A percentile compares a stretch with the other conserved stretches of the same genome.
These are phyloP conservation scores for Enteromius viviparus DNA, from an alignment of 2,797 vertebrate genomes.

Conservation along the genomic window DNA sequence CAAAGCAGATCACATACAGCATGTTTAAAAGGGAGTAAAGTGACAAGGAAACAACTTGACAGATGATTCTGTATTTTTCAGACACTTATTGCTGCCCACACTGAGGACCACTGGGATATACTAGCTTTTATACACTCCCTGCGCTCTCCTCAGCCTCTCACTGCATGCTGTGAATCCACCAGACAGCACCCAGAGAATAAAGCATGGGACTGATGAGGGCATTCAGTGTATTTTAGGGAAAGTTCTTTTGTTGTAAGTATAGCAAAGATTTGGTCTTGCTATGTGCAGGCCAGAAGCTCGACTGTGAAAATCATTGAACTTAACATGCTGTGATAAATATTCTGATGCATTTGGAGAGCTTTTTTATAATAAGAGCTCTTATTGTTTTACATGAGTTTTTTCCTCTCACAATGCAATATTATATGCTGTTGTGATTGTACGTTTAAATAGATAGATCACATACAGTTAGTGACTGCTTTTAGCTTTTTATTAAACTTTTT, in stretches of 20 bases:
- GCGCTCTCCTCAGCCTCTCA: conserved; percentile 1
- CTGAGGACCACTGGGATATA: conserved; percentile 22
- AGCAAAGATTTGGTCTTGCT: neutral
- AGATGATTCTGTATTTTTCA: conserved; percentile 57
- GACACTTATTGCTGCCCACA: conserved; percentile 33
- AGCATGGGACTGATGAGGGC: conserved; percentile 1
- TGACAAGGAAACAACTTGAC: conserved; percentile 40
- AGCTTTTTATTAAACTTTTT: conserved; percentile 14
- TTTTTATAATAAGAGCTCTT: neutral
- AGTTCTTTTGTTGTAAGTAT: neutral
- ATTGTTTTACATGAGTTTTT: conserved; percentile 3
- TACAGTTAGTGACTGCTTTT: neutral
- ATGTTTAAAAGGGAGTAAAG: neutral
- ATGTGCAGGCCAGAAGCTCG: neutral
- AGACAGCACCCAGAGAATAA: conserved; percentile 31
- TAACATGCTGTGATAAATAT: conserved; percentile 17
- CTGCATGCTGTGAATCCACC: conserved; percentile 18
- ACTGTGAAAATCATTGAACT: conserved; percentile 18
- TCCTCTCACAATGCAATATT: neutral
- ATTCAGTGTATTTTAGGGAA: neutral
- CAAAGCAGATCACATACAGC: neutral
- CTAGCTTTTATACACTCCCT: conserved; percentile 23
- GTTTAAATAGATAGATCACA: neutral
- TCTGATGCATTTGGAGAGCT: conserved; percentile 23
- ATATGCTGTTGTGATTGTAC: neutral